Evolutionary conservation across 2,888 invertebrate genomes (phyloP), one percentile per base, ranked within the genome.

Genomic region (Mimachlamys varia): DNA sequence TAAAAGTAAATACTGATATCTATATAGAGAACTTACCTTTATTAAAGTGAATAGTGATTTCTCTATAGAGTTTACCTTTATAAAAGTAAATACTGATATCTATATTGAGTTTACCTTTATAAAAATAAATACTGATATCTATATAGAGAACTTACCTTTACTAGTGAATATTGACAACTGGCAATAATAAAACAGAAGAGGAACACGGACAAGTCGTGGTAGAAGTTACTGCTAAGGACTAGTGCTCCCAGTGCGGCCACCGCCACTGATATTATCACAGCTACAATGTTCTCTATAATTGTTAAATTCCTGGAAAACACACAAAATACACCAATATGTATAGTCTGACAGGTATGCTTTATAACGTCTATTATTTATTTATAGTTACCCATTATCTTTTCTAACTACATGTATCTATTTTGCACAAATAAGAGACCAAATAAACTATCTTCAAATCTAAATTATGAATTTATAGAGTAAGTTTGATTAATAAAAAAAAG

Each of bases 141-240:
- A 44, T 53, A 53, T 53, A 17, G 13, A 62, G 33, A 10, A 33
- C 93, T 93, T 92, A 96, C 96, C 95, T 99, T 99, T 93, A 99
- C 97, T 93, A 99, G 97, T 0, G 99, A 99, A 97, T 99, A 99
- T 97, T 99, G 99, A 95, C 99, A 99, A 27, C 99, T 98, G 0
- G 99, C 99, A 95, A 99, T 99, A n/a, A 99, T 98, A 95, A 99
- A 98, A 97, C 99, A 99, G 97, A 99, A 99, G 96, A 99, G 97
- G 96, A 99, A 98, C 27, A 99, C 98, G 95, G 98, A 98, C 90
- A 99, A 97, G 96, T 99, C 99, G 95, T 98, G 98, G 97, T 99
- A 99, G 96, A 99, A 98, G 89, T 98, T 98, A 88, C 98, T 97
- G 95, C 98, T 98, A 13, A 99, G 97, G 53, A 99, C 97, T 92